Percentiles rank a stretch among this genome's conserved stretches.
These are phyloP conservation scores for Zosterops hypoxanthus DNA, from an alignment of 2,113 vertebrate genomes.

Conservation along the genomic window DNA sequence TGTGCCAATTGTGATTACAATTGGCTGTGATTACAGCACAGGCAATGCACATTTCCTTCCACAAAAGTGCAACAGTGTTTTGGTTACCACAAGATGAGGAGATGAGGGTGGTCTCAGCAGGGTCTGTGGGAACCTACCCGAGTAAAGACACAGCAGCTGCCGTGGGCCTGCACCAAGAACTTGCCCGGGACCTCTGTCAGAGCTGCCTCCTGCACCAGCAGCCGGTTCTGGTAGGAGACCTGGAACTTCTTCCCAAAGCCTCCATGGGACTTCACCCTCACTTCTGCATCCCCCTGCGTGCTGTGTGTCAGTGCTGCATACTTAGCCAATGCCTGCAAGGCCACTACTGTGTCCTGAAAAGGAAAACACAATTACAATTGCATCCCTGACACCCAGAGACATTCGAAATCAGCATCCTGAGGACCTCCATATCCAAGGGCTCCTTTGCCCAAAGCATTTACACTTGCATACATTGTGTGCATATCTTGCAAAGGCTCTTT, in stretches of 20 bases:
- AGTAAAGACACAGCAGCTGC: conserved; percentile 78
- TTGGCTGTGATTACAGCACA: not conserved
- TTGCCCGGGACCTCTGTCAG: conserved; percentile 74
- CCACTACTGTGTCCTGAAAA: conserved; percentile 86
- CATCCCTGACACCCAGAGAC: not conserved
- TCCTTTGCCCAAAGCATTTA: not conserved
- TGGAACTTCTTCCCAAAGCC: conserved; percentile 73
- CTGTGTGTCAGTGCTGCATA: conserved; percentile 76
- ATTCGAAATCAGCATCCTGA: not conserved
- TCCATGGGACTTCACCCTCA: conserved; percentile 73
- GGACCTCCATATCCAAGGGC: not conserved
- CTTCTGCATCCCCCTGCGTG: conserved; percentile 6
- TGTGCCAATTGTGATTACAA: no score
- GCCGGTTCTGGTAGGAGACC: conserved; percentile 76
- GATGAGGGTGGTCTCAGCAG: not conserved
- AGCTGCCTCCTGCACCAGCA: conserved; percentile 80
- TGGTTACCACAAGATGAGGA: not conserved
- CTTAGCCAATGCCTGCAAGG: conserved; percentile 85
- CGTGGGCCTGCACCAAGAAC: conserved; percentile 72
- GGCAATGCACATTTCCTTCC: not conserved
- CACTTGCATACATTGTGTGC: not conserved
- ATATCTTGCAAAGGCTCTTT: not conserved
- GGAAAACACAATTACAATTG: not conserved
- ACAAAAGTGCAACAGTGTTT: not conserved
- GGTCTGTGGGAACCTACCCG: conserved; percentile 71